These are phyloP conservation scores for Andrena flavipes DNA, from an alignment of 2,888 invertebrate genomes.

Conservation along the genomic window DNA sequence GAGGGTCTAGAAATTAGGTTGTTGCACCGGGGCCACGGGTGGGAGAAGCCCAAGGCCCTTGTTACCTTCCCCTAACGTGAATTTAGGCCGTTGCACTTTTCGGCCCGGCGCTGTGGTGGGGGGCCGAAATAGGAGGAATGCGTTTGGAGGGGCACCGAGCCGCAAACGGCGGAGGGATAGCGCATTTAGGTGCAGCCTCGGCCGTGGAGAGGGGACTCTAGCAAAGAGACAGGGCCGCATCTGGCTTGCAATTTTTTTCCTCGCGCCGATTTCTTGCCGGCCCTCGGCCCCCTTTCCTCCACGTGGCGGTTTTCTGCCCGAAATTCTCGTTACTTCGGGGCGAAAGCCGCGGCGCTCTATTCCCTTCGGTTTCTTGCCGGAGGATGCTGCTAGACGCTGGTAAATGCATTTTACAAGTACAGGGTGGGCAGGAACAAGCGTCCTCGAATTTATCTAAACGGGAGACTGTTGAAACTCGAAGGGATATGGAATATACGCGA, in stretches of 20 bases:
- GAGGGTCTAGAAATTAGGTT: constrained; percentile 85
- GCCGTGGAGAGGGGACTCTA: constrained; percentile 79
- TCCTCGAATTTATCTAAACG: too few species aligned
- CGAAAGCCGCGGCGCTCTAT: background rate
- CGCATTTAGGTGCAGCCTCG: constrained; percentile 81
- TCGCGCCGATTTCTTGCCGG: constrained; percentile 38
- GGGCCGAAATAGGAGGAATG: constrained; percentile 83
- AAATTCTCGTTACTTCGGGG: constrained; percentile 19
- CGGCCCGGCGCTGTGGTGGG: constrained; percentile 80
- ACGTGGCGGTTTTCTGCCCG: constrained; percentile 30
- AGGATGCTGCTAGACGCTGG: background rate
- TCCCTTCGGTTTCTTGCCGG: background rate
- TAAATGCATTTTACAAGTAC: background rate
- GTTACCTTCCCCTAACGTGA: constrained; percentile 81
- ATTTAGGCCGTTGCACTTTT: constrained; percentile 85
- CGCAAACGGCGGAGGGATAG: constrained; percentile 78
- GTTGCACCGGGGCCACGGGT: constrained; percentile 81
- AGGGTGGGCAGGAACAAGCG: background rate
- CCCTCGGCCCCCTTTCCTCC: constrained; percentile 29
- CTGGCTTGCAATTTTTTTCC: constrained; percentile 68
- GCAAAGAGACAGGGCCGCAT: constrained; percentile 84
- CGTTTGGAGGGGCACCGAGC: constrained; percentile 74
- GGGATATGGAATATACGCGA: background rate
- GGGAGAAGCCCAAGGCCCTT: constrained; percentile 83
- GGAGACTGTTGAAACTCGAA: too few species aligned